A percentile compares a stretch with the other conserved stretches of the same genome.
These are phyloP conservation scores for Tragelaphus imberbis DNA, from an alignment of 2,113 vertebrate species.

Conservation along the genomic window DNA sequence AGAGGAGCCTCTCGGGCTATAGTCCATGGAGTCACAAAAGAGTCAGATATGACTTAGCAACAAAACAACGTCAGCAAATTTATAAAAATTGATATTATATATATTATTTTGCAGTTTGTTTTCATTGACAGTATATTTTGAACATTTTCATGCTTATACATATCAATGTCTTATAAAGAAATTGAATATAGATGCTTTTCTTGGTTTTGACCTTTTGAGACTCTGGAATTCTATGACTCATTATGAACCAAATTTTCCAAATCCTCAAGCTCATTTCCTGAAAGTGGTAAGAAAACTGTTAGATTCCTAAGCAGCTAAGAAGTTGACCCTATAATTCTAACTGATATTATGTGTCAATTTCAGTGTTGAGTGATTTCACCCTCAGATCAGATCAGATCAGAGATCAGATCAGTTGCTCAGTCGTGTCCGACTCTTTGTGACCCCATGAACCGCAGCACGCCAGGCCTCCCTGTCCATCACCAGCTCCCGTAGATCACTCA, in stretches of 20 bases:
- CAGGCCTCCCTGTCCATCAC: no score
- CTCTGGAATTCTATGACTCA: neutral
- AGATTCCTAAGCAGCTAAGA: neutral
- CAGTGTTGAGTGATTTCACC: conserved; percentile 24
- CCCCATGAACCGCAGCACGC: no score
- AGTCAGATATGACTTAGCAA: neutral
- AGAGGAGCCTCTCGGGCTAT: neutral
- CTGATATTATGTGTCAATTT: neutral
- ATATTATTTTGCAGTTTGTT: neutral
- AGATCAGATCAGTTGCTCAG: no score
- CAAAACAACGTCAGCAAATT: neutral
- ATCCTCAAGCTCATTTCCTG: neutral
- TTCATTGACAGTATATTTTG: neutral
- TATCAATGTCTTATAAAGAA: neutral
- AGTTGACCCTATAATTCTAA: neutral
- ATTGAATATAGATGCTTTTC: neutral
- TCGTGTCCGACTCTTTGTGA: no score
- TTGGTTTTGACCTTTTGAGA: neutral
- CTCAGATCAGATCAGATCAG: no score
- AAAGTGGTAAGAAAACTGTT: neutral
- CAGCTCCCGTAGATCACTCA: no score
- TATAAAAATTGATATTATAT: neutral
- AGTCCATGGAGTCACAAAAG: neutral
- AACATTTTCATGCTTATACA: neutral
- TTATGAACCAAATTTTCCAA: conserved; percentile 7